Base-by-base conservation (phyloP, 2,113 vertebrate genomes). In the Egretta garzetta region DNA sequence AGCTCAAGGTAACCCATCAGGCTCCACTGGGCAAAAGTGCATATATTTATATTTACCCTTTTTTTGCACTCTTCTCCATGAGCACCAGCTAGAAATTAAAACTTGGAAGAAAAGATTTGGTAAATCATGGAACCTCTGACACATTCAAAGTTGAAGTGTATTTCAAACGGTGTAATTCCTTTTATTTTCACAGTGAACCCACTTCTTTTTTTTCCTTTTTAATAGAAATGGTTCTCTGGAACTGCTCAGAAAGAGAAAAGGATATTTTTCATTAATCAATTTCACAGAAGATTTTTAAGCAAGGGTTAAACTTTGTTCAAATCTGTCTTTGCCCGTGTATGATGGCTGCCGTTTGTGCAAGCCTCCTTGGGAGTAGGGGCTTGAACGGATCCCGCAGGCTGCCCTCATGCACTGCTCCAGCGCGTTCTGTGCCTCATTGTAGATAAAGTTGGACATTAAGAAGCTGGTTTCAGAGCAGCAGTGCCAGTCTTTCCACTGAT, bases 371-470 rank as follows among this genome's bases (percentile, higher is more conserved):
- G 26, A 80, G 23, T 0, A 9, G 23, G 8, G 41, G 5, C 11
- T 13, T 21, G 20, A 55, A 26, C 2, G 14, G 37, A 3, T 26
- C 27, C 64, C 5, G 58, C 37, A 3, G 24, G 5, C 32, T 23
- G n/a, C 37, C 58, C 55, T 20, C 0, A 0, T 2, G 20, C 0
- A 2, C 16, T 0, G 15, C 49, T 41, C 21, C 71, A 28, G 67
- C 9, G 0, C 0, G 0, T 37, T 6, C 76, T 0, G 9, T 47
- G 66, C 2, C 1, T 37, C 4, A 2, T n/a, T 66, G 88, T 6
- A 91, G 86, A 75, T 84, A 82, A 83, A 58, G 43, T 0, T 92
- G 80, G 58, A 27, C 35, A 6, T 22, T 35, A 52, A 68, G 85
- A 92, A 82, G 47, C 75, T 74, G 83, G 5, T 56, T 93, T 56